A percentile compares a stretch with the other conserved stretches of the same genome.
Conservation (phyloP, 2,888 invertebrate genomes). For the Stenurella melanura region DNA sequence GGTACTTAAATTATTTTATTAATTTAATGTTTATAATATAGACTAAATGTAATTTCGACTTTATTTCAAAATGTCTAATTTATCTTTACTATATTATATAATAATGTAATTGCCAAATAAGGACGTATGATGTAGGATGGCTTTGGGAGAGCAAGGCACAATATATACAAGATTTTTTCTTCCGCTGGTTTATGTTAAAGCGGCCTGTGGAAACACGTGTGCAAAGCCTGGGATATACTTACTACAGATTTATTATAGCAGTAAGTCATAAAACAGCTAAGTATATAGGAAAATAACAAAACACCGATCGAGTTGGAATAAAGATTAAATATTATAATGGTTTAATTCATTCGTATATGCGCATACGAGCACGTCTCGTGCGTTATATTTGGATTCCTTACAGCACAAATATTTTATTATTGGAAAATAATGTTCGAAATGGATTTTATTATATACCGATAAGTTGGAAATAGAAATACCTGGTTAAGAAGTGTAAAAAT, state of each 20-base stretch:
- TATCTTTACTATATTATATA: no score
- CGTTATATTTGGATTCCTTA: conserved; percentile 65
- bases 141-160: conserved; percentile 1
- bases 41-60: no score
- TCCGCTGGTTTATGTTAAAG: conserved; percentile 32
- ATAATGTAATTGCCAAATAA: background rate
- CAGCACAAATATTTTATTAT: conserved; percentile 62
- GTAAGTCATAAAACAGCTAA: conserved; percentile 41
- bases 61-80: no score
- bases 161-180: conserved; percentile 28
- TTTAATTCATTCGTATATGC: conserved; percentile 65
- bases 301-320: conserved; percentile 37
- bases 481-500: conserved; percentile 24
- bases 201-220: conserved; percentile 39
- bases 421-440: conserved; percentile 49
- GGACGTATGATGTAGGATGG: background rate
- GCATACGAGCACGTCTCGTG: conserved; percentile 64
- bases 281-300: conserved; percentile 44
- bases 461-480: conserved; percentile 42
- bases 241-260: conserved; percentile 39
- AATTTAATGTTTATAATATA: no score
- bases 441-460: conserved; percentile 40
- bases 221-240: conserved; percentile 38
- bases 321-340: conserved; percentile 65
- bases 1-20: no score